phyloP scores from a whole-genome alignment of 2,113 vertebrate genomes.

The Butorides virescens region DNA sequence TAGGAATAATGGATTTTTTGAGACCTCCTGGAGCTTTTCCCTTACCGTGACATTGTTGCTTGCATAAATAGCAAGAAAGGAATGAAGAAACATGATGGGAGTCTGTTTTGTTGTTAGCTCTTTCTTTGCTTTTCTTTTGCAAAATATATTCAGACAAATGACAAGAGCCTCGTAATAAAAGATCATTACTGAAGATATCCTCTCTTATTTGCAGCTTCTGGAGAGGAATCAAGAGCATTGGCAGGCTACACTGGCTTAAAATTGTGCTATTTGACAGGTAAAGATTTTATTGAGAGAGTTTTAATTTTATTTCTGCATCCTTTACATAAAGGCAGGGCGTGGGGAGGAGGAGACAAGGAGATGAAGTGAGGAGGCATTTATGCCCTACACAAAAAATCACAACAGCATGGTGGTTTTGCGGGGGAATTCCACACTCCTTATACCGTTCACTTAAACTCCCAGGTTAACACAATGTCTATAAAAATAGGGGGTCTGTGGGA shows the following conservation, averaged over 20 bases:
- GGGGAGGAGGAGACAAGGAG: background rate
- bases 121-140: conserved; percentile 14
- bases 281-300: conserved; percentile 17
- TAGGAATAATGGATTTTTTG: background rate
- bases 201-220: conserved; percentile 30
- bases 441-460: background rate
- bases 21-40: background rate
- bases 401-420: background rate
- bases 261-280: conserved; percentile 36
- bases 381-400: background rate
- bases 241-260: background rate
- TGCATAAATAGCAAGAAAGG: background rate
- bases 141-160: conserved; percentile 18
- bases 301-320: conserved; percentile 32
- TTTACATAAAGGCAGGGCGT: background rate
- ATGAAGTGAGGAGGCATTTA: background rate
- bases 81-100: background rate
- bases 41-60: background rate
- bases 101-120: conserved; percentile 15
- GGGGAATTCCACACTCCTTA: background rate
- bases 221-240: conserved; percentile 27
- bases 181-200: conserved; percentile 19
- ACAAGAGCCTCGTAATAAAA: conserved; percentile 30
- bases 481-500: background rate
- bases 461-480: background rate